Conservation (phyloP, 2,113 vertebrate species). For the Daubentonia madagascariensis region DNA sequence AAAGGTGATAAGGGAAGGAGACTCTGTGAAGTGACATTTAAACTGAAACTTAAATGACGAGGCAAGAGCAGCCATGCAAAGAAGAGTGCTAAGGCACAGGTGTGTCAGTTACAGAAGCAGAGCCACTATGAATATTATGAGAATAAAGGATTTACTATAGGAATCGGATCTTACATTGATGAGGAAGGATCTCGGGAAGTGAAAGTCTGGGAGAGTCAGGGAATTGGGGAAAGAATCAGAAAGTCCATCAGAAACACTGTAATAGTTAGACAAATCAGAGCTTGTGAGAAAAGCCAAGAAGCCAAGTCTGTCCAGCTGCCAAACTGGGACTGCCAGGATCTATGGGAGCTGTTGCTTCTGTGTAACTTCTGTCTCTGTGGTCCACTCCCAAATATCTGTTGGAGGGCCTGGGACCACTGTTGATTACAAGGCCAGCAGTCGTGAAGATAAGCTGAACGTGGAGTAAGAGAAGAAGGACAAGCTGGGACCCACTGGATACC, state of each 20-base stretch:
- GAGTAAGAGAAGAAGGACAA: not conserved
- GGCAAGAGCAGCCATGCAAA: not conserved
- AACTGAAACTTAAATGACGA: not conserved
- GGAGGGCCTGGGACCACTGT: not conserved
- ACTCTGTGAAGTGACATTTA: not conserved
- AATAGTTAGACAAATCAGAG: not conserved
- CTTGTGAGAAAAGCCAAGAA: not conserved
- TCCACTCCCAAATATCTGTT: not conserved
- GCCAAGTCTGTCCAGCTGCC: not conserved
- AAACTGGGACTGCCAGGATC: not conserved
- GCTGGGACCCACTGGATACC: not conserved
- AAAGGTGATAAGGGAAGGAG: not conserved
- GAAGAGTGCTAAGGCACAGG: not conserved
- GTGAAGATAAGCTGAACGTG: not conserved
- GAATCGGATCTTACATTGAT: not conserved
- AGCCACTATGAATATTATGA: not conserved
- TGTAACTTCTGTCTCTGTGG: not conserved
- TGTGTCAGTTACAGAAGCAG: not conserved
- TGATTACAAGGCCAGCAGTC: not conserved
- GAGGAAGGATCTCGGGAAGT: not conserved
- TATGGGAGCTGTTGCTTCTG: not conserved
- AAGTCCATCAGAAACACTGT: not conserved
- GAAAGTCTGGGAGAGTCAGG: not conserved
- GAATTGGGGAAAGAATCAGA: not conserved
- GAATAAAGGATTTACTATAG: not conserved